A percentile compares a stretch with the other conserved stretches of the same genome.
These are phyloP conservation scores for Trachythela sp. DNA, from an alignment of 64 coral and sea anemone species.

Conservation along the genomic window DNA sequence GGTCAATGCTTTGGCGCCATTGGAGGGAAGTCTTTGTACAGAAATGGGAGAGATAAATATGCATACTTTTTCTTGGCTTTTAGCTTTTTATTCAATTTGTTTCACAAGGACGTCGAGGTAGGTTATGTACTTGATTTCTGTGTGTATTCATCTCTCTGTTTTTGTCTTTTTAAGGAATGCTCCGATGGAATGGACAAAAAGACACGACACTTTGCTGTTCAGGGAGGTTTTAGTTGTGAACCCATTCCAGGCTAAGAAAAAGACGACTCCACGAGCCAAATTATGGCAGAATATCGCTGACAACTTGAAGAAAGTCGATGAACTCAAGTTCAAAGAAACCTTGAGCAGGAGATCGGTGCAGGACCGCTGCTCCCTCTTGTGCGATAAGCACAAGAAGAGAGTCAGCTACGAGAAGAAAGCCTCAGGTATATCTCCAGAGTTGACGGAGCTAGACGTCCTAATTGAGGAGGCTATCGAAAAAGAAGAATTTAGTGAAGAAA, in stretches of 20 bases:
- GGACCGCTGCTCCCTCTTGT: constrained; percentile 31
- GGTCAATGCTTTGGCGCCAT: no score
- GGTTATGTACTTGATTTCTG: no score
- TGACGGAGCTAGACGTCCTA: not conserved
- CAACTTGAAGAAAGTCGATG: constrained; percentile 21
- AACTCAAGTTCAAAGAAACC: constrained; percentile 27
- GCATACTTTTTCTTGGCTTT: no score
- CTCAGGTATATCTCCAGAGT: not conserved
- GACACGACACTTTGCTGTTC: constrained; percentile 8
- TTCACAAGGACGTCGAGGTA: no score
- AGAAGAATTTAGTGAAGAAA: constrained; percentile 11
- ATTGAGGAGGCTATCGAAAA: constrained; percentile 8
- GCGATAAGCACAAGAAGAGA: constrained; percentile 30
- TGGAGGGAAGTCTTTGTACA: no score
- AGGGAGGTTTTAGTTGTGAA: not conserved
- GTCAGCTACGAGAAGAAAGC: not conserved
- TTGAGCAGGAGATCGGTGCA: constrained; percentile 16
- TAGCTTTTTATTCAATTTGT: no score
- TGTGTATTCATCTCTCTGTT: no score
- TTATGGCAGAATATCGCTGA: not conserved
- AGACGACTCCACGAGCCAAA: constrained; percentile 30
- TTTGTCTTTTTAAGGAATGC: no score
- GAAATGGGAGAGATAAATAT: no score
- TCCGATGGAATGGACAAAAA: constrained; percentile 30
- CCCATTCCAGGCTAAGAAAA: constrained; percentile 44